These are phyloP conservation scores for Gasterosteus aculeatus DNA, from an alignment of 2,113 vertebrate genomes.

Conservation along the genomic window DNA sequence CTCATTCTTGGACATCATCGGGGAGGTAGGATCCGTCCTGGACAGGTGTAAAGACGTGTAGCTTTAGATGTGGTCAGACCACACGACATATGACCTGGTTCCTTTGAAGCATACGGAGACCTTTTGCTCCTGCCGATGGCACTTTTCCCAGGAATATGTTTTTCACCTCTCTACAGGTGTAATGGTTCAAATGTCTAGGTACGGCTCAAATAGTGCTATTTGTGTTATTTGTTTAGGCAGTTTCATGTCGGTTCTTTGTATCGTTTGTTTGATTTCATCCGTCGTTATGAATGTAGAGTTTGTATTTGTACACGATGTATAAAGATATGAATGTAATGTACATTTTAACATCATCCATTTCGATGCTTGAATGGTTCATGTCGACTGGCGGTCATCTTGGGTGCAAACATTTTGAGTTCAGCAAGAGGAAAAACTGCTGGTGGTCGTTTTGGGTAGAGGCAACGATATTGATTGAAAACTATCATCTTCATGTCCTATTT, in stretches of 20 bases:
- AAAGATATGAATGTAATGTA: too few species aligned
- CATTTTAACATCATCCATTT: background rate
- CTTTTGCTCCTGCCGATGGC: background rate
- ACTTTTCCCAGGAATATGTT: background rate
- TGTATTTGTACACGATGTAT: background rate
- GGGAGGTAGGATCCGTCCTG: background rate
- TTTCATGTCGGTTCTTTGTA: background rate
- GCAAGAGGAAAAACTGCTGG: background rate
- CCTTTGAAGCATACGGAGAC: constrained; percentile 1
- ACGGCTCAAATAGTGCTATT: too few species aligned
- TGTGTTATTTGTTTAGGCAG: background rate
- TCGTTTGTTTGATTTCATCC: background rate
- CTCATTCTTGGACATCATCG: background rate
- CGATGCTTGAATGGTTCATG: background rate
- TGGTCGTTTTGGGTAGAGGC: background rate
- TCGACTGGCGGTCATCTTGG: background rate
- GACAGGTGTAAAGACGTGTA: background rate
- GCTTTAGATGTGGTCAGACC: background rate
- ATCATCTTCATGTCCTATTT: background rate
- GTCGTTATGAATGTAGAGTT: background rate
- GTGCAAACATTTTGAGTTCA: background rate
- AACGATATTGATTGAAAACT: too few species aligned
- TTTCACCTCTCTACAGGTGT: background rate
- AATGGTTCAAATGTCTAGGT: background rate
- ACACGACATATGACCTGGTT: background rate